Conservation (phyloP, 2,113 vertebrate species). For the Rhabdomys dilectus region DNA sequence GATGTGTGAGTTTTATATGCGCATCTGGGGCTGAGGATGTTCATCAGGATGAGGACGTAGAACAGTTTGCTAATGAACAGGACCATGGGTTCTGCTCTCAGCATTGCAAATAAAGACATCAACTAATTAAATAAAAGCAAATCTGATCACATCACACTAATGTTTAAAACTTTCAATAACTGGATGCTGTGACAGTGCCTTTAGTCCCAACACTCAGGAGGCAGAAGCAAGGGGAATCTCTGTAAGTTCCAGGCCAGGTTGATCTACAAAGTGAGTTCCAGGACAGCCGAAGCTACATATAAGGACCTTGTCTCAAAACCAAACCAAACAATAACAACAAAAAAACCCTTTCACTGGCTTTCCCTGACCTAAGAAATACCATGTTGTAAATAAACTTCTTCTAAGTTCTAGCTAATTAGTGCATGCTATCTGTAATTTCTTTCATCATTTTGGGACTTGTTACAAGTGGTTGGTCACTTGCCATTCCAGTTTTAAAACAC, state of each 20-base stretch:
- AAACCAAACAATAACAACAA: not conserved
- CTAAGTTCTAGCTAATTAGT: constrained; percentile 31
- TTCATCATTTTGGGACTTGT: constrained; percentile 7
- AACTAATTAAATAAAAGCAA: not conserved
- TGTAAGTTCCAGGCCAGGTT: not conserved
- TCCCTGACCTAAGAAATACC: not conserved
- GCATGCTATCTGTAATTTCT: not conserved
- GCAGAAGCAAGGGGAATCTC: not conserved
- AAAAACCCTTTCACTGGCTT: not conserved
- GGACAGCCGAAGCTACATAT: not conserved
- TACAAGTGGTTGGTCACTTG: not conserved
- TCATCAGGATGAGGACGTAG: not conserved
- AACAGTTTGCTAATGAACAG: not conserved
- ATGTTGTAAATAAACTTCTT: constrained; percentile 10
- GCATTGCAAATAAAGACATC: not conserved
- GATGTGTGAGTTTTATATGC: not conserved
- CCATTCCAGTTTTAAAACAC: not conserved
- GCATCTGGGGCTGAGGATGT: not conserved
- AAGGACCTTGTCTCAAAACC: not conserved
- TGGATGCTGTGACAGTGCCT: not conserved
- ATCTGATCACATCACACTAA: not conserved
- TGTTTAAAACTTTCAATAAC: not conserved
- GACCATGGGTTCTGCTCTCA: not conserved
- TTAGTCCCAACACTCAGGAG: not conserved
- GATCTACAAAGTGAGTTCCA: not conserved